Evolutionary conservation across 1,140 invertebrate genomes (phyloP).

Genomic region (Psix sp.): DNA sequence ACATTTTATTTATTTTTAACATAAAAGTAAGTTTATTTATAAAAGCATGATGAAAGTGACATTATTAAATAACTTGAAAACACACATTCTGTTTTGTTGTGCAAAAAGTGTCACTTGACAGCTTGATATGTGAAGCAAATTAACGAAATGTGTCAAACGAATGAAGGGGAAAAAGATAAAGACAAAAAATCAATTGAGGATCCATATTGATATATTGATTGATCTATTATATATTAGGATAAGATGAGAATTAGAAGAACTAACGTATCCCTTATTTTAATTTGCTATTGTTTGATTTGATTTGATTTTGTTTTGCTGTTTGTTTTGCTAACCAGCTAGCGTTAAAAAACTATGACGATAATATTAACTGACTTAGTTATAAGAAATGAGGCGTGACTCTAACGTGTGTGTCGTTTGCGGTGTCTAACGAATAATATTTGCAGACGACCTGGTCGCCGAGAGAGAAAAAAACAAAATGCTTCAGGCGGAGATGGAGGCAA

Average conservation of each 20-base stretch:
- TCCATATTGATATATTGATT: too few species aligned
- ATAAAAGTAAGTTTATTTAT: conserved; percentile 43
- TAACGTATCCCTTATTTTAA: conserved; percentile 30
- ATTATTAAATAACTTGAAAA: too few species aligned
- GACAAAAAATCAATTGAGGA: conserved; percentile 31
- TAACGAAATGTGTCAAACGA: too few species aligned
- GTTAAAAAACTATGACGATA: conserved; percentile 1
- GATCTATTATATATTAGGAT: too few species aligned
- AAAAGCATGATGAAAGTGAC: conserved; percentile 35
- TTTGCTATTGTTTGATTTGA: conserved; percentile 70
- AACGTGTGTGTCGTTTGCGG: conserved; percentile 38
- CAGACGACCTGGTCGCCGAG: conserved; percentile 97
- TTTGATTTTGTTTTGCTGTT: conserved; percentile 18
- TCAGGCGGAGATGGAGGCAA: conserved; percentile 98
- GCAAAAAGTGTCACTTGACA: conserved; percentile 25
- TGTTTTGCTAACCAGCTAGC: conserved; percentile 8
- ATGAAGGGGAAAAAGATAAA: too few species aligned
- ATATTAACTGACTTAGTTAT: too few species aligned
- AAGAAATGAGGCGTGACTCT: not conserved
- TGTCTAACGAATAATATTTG: conserved; percentile 78
- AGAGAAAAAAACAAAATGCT: conserved; percentile 97
- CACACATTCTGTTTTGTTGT: conserved; percentile 18
- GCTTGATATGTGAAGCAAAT: too few species aligned
- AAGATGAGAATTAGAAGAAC: not conserved
- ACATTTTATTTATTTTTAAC: conserved; percentile 48